Percentiles rank a stretch among this genome's conserved stretches.
phyloP scores from a whole-genome alignment of 1,140 invertebrate species.

The Phortica variegata region DNA sequence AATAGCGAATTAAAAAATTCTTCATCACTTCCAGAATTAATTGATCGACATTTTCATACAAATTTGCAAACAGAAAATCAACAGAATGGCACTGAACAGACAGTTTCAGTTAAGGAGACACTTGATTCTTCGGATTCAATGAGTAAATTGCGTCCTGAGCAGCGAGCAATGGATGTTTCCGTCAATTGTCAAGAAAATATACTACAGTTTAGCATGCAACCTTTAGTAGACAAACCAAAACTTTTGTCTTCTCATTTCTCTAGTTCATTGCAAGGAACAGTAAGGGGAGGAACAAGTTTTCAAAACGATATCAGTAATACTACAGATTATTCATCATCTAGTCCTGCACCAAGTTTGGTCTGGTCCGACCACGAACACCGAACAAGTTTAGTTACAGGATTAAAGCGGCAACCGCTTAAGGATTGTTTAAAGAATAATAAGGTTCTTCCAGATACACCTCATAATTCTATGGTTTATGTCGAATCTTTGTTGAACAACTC shows the following conservation, averaged over 20 bases:
- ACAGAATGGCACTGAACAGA: constrained; percentile 21
- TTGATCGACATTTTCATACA: too few species aligned
- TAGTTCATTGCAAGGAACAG: constrained; percentile 6
- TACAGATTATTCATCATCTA: constrained; percentile 53
- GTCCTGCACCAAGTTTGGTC: constrained; percentile 43
- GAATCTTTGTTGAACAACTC: constrained; percentile 34
- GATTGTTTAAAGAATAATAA: too few species aligned
- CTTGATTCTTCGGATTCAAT: constrained; percentile 40
- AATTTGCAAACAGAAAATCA: neutral
- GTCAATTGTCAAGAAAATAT: constrained; percentile 60
- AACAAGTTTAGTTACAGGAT: constrained; percentile 4
- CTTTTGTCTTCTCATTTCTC: constrained; percentile 28
- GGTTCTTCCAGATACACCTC: constrained; percentile 58
- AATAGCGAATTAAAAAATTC: constrained; percentile 7
- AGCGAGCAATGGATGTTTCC: constrained; percentile 58
- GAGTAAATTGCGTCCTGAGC: constrained; percentile 60
- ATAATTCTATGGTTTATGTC: constrained; percentile 61
- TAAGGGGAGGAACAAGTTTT: too few species aligned
- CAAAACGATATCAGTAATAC: constrained; percentile 51
- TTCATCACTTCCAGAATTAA: neutral
- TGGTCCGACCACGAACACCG: constrained; percentile 42
- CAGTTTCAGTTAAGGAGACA: constrained; percentile 21
- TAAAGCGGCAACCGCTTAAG: neutral
- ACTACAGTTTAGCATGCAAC: constrained; percentile 61
- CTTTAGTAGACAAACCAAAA: constrained; percentile 49